Conservation (phyloP, 2,888 invertebrate genomes). For the Spatulosminthurus flaviceps region DNA sequence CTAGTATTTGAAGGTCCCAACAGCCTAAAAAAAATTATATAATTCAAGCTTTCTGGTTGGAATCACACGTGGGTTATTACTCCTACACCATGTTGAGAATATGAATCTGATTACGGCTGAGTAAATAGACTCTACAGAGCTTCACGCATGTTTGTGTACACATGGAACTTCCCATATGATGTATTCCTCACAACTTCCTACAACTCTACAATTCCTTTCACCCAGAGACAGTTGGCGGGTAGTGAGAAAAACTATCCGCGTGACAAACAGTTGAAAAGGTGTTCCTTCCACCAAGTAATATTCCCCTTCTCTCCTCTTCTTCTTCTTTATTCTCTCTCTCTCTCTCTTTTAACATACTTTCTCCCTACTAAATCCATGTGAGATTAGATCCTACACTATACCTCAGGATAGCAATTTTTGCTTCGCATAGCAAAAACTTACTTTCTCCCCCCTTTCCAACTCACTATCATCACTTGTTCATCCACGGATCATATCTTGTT, state of each 20-base stretch:
- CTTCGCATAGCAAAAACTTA: background rate
- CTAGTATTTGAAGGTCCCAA: background rate
- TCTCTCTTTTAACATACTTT: background rate
- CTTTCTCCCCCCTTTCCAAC: background rate
- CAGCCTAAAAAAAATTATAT: background rate
- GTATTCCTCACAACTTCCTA: background rate
- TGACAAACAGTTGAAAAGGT: slow-evolving; percentile 14
- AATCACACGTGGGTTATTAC: slow-evolving; percentile 1
- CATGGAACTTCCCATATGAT: background rate
- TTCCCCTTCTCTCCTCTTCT: background rate
- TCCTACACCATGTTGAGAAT: background rate
- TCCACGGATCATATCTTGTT: slow-evolving; percentile 12
- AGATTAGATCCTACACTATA: background rate
- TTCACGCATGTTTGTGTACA: background rate
- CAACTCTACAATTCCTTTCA: background rate
- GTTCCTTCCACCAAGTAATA: background rate
- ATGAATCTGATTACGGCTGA: background rate
- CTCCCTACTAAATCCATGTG: background rate
- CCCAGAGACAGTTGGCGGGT: background rate
- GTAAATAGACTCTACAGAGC: background rate
- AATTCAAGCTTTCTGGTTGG: slow-evolving; percentile 8
- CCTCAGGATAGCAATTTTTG: too few species aligned
- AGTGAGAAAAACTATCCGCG: background rate
- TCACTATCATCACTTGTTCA: slow-evolving; percentile 4
- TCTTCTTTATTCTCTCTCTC: too few species aligned